These are phyloP conservation scores for Apis dorsata DNA, from an alignment of 1,140 invertebrate species.

Conservation along the genomic window DNA sequence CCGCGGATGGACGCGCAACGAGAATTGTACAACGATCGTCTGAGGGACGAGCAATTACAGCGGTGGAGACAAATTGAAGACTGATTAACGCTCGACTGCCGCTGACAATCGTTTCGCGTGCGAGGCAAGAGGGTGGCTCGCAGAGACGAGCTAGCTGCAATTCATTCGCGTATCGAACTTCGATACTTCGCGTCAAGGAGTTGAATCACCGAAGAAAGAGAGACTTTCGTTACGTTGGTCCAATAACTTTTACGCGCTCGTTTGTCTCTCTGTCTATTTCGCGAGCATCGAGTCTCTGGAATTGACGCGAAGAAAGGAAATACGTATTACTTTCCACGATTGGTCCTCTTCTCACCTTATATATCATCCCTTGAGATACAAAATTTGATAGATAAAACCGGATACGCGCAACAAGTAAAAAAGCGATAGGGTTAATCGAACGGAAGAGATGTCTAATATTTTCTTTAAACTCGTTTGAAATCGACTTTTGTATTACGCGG, in stretches of 20 bases:
- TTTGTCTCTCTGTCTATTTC: background rate
- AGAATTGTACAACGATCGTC: background rate
- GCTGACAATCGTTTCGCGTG: conserved; percentile 20
- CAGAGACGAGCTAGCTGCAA: conserved; percentile 14
- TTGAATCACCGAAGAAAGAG: conserved; percentile 41
- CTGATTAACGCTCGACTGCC: conserved; percentile 32
- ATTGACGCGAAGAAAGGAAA: too few relatives aligned
- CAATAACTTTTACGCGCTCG: conserved; percentile 34
- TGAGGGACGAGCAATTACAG: conserved; percentile 10
- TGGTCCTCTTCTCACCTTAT: too few relatives aligned
- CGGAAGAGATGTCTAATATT: too few relatives aligned
- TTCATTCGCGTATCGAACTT: conserved; percentile 36
- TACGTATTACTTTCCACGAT: too few relatives aligned
- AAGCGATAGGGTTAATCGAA: too few relatives aligned
- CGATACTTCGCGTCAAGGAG: conserved; percentile 42
- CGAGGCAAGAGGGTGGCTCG: conserved; percentile 10
- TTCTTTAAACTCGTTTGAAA: too few relatives aligned
- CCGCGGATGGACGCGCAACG: background rate
- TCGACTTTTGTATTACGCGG: too few relatives aligned
- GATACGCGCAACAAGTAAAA: too few relatives aligned
- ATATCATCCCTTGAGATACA: too few relatives aligned
- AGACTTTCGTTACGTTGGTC: background rate
- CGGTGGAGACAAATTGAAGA: conserved; percentile 31
- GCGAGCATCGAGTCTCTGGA: background rate
- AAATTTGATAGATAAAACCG: too few relatives aligned